phyloP scores from a whole-genome alignment of 2,113 vertebrate species.

The Hippopotamus amphibius region DNA sequence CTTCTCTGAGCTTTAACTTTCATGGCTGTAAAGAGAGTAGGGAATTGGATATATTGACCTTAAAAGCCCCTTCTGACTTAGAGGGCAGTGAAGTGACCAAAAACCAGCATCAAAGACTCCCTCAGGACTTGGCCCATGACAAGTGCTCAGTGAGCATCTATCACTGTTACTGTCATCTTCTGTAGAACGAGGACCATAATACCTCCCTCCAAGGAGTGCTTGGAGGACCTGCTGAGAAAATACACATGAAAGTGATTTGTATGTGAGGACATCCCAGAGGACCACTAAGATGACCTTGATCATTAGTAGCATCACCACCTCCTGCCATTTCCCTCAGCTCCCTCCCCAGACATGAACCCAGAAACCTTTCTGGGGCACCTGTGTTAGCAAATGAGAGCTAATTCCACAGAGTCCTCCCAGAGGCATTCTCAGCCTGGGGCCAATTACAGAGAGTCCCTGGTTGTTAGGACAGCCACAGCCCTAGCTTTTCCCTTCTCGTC shows the following conservation, averaged over 20 bases:
- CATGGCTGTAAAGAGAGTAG: neutral
- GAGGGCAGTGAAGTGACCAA: neutral
- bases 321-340: neutral
- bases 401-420: neutral
- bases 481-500: neutral
- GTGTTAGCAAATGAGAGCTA: constrained; percentile 6
- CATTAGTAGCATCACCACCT: neutral
- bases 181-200: neutral
- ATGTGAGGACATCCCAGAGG: neutral
- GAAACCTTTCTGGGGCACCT: neutral
- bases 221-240: neutral
- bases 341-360: neutral
- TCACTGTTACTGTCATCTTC: neutral
- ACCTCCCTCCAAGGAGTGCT: neutral
- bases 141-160: neutral
- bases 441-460: neutral
- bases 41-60: neutral
- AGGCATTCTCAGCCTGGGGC: neutral
- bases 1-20: neutral
- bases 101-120: neutral
- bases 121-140: no score
- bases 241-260: neutral
- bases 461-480: neutral
- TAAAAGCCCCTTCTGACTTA: neutral
- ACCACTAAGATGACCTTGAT: neutral